Percentiles rank a stretch among this genome's conserved stretches.
phyloP scores from a whole-genome alignment of 2,888 invertebrate genomes.

The Candidula unifasciata region DNA sequence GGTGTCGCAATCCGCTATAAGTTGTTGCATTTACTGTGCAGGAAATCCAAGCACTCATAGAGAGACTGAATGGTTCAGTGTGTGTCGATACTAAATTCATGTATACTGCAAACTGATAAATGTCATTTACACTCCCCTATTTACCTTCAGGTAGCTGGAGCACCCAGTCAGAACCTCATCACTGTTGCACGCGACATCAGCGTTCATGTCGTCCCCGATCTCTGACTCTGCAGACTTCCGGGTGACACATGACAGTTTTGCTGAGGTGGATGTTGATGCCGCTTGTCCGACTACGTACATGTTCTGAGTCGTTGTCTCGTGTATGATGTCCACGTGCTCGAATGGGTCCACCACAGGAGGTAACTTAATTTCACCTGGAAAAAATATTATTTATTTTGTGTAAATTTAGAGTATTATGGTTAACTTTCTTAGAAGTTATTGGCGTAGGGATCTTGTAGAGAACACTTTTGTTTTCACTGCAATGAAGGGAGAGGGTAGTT shows the following conservation, averaged over 20 bases:
- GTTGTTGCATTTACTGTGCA: no score
- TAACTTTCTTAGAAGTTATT: neutral
- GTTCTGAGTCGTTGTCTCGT: no score
- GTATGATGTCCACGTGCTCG: slow-evolving; percentile 2
- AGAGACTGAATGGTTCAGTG: no score
- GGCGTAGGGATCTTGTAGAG: no score
- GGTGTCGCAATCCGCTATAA: no score
- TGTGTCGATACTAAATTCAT: no score
- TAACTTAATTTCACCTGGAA: slow-evolving; percentile 45
- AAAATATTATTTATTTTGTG: no score
- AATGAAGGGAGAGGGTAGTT: no score
- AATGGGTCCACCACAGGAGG: slow-evolving; percentile 32
- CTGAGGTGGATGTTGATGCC: slow-evolving; percentile 5
- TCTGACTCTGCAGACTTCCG: slow-evolving; percentile 45
- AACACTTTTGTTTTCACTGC: no score
- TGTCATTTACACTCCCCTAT: neutral
- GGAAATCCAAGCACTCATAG: no score
- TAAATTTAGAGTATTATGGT: no score
- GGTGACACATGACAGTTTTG: slow-evolving; percentile 47
- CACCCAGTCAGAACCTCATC: slow-evolving; percentile 55
- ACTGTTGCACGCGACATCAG: slow-evolving; percentile 41
- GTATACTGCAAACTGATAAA: no score
- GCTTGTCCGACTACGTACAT: slow-evolving; percentile 41
- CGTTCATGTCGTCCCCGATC: slow-evolving; percentile 48
- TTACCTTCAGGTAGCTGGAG: slow-evolving; percentile 46